These are phyloP conservation scores for Drosophila burlai DNA, from an alignment of 1,140 invertebrate species.

Conservation along the genomic window DNA sequence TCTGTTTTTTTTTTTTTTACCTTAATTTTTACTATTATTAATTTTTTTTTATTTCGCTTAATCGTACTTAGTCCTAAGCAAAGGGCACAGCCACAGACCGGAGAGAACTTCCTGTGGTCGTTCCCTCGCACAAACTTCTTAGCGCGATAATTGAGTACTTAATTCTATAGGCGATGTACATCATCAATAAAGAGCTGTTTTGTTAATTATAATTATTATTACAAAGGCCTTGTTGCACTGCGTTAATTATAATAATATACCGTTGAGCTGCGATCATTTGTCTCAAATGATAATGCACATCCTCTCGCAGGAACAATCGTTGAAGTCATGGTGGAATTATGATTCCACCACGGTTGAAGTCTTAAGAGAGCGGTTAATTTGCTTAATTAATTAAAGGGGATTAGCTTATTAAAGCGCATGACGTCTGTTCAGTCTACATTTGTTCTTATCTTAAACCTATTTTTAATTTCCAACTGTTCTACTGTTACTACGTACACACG, in stretches of 20 bases:
- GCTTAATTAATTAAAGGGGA: too few relatives aligned
- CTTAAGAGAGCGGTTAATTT: too few relatives aligned
- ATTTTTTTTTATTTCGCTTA: constrained; percentile 56
- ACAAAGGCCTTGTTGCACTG: too few relatives aligned
- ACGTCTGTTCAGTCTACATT: too few relatives aligned
- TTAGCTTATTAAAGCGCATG: too few relatives aligned
- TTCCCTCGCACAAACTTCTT: constrained; percentile 18
- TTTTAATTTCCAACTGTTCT: too few relatives aligned
- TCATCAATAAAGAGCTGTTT: constrained; percentile 62
- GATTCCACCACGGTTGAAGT: too few relatives aligned
- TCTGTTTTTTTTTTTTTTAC: constrained; percentile 44
- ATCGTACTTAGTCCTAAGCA: constrained; percentile 49
- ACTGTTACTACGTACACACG: too few relatives aligned
- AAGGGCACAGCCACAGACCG: neutral
- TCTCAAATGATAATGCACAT: too few relatives aligned
- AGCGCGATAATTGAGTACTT: constrained; percentile 34
- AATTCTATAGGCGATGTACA: constrained; percentile 27
- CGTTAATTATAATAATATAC: constrained; percentile 34
- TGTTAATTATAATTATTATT: constrained; percentile 54
- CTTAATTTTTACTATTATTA: constrained; percentile 45
- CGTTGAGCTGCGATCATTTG: neutral
- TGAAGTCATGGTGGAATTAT: neutral
- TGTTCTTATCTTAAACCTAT: too few relatives aligned
- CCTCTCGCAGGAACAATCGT: neutral
- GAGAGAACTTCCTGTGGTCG: neutral